Evolutionary conservation across 2,797 vertebrate genomes (phyloP).

Genomic region (Monodelphis domestica): DNA sequence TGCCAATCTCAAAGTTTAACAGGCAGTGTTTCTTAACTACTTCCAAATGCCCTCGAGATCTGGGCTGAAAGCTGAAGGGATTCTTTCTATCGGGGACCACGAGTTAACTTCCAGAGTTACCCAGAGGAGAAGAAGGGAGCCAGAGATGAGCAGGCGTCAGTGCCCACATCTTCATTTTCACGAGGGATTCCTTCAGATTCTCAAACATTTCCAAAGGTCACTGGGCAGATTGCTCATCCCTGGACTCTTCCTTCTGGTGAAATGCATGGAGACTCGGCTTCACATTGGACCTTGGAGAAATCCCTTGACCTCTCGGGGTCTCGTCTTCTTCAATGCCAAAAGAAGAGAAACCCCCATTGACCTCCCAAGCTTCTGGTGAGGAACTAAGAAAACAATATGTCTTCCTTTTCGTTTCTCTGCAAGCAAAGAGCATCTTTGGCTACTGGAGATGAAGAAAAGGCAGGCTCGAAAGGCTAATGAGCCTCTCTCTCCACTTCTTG

Average conservation of each 20-base stretch:
- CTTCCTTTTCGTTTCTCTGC: neutral
- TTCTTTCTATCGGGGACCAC: neutral
- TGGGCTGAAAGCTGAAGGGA: neutral
- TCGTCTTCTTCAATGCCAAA: neutral
- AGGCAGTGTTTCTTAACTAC: conserved; percentile 38
- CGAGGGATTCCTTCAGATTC: neutral
- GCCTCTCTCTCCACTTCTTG: neutral
- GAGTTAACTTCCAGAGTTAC: neutral
- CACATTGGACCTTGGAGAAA: neutral
- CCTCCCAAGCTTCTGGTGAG: neutral
- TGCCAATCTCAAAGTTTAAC: conserved; percentile 63
- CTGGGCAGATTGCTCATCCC: neutral
- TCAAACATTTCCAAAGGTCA: neutral
- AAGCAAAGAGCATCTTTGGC: neutral
- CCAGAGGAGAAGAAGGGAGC: neutral
- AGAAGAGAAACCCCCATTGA: neutral
- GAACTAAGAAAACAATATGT: neutral
- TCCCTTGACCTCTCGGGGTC: neutral
- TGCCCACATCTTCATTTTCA: neutral
- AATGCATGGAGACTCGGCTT: neutral
- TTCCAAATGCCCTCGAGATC: conserved; percentile 28
- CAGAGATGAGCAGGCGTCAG: neutral
- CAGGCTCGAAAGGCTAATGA: neutral
- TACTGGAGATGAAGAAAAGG: neutral
- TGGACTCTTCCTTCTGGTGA: neutral